Percentiles rank a stretch among this genome's conserved stretches.
phyloP scores from a whole-genome alignment of 2,113 vertebrate species.

The Numida meleagris region DNA sequence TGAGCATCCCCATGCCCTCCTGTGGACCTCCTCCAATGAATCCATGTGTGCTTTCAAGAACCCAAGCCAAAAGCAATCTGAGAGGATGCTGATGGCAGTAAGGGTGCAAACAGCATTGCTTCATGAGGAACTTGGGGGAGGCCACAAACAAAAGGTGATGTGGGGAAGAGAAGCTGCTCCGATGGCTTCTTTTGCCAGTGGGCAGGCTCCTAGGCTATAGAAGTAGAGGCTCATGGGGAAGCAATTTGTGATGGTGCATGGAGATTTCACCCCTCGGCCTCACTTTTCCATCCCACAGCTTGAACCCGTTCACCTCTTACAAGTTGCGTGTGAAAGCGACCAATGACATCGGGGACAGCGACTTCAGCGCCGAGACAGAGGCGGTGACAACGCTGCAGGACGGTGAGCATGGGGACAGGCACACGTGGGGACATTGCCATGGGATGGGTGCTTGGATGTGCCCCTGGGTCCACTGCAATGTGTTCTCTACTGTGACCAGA shows the following conservation, averaged over 20 bases:
- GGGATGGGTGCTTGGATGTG: accelerated
- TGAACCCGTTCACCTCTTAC: slow-evolving; percentile 94
- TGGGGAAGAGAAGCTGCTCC: not conserved
- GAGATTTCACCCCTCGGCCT: not conserved
- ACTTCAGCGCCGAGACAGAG: slow-evolving; percentile 88
- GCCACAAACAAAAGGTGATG: accelerated
- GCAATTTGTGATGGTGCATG: not conserved
- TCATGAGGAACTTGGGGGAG: not conserved
- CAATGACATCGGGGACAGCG: slow-evolving; percentile 94
- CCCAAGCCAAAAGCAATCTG: not conserved
- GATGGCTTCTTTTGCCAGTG: not conserved
- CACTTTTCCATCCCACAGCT: slow-evolving; percentile 62
- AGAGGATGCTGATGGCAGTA: not conserved
- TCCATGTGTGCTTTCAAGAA: accelerated
- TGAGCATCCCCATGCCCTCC: no score
- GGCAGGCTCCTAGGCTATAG: not conserved
- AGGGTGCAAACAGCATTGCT: not conserved
- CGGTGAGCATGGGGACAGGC: slow-evolving; percentile 78
- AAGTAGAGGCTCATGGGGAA: not conserved
- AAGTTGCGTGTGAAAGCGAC: slow-evolving; percentile 94
- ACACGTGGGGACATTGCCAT: accelerated
- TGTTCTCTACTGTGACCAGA: not conserved
- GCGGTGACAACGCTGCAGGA: slow-evolving; percentile 93
- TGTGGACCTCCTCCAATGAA: no score
- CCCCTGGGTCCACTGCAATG: not conserved